Base-by-base conservation (phyloP, 2,888 invertebrate genomes). In the Eugnorisma glareosa region DNA sequence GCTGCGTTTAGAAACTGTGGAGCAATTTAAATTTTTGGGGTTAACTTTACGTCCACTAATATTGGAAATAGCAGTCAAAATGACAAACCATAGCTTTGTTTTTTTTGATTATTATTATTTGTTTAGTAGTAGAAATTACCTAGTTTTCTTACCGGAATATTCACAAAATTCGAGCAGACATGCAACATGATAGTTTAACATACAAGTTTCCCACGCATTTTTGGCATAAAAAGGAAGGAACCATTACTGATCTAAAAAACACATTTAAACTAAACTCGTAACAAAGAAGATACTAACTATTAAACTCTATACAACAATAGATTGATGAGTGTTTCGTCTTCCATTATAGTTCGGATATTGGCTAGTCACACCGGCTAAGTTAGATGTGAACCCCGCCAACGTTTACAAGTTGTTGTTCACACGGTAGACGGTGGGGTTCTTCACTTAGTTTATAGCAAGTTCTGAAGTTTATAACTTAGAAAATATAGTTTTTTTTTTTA, bases 301-400 rank as follows among this genome's bases (percentile, higher is more conserved):
- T 67, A 71, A 35, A 71, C 31, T 64, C 35, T 45, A 67, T 45
- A 37, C 37, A 68, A 28, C 35, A n/a, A 48, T 74, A 74, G 57
- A 74, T 81, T 83, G 86, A 86, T 87, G 81, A 48, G 66, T 83
- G 72, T 77, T 72, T n/a, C 72, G 67, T 75, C 82, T 81, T 61
- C 79, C 85, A 87, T 83, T 83, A 85, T 85, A 86, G 87, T 85
- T 81, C 31, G 67, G 75, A 83, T 81, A 85, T 85, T 83, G 85
- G 67, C 40, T 79, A 61, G 70, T 28, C 74, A 61, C 67, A 57
- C 68, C 70, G 67, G 1, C 77, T 35, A 86, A 86, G 86, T 86
- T 86, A 83, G 81, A 87, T 87, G 73, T n/a, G 73, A 74, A 57
- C 57, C 57, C 18, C 35, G 28, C 15, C 75, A 35, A 57, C 15